Evolutionary conservation across 1,140 invertebrate species (phyloP), one percentile per base, ranked within the genome.

Genomic region (Nasonia vitripennis): DNA sequence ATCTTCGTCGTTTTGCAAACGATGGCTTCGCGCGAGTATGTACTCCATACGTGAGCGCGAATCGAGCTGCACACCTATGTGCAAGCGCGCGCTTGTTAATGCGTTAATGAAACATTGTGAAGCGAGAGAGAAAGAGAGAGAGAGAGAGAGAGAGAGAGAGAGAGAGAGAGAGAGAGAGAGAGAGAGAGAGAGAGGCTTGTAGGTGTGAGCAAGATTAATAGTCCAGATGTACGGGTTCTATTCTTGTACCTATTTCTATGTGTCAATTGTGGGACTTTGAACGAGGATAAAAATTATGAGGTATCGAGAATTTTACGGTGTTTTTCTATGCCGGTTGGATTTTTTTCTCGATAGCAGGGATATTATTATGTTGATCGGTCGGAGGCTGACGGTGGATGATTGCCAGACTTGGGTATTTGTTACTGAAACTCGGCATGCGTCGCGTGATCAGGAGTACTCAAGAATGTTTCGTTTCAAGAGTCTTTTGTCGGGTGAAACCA

Each of bases 171-270:
- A 70, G 55, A 67, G 31, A 20, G 45, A 70, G 45, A 9, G 27
- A 37, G 34, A 37, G 73, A 70, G 55, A 67, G 31, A 6, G 45
- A 48, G 45, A 0, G 45, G 41, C 70, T 83, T 17, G 77, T 83
- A 83, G 78, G 80, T 73, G 67, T 45, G 73, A 82, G 71, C 6
- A 86, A 86, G 80, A 86, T 86, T 83, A 83, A 82, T 86, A 86
- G 74, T 73, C 79, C 37, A 78, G 62, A 78, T 82, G 71, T 51
- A 55, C 41, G 23, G 62, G 14, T 10, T 62, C 55, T 62, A 62
- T 62, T 62, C 55, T 62, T n/a, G 7, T 7, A n/a, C n/a, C 20
- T n/a, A n/a, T 62, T 62, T 62, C 17, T 62, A 62, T 17, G 55
- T 62, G 55, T 20, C 55, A 20, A 62, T 62, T 62, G 20, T 62